Percentiles rank a stretch among this genome's conserved stretches.
phyloP scores from a whole-genome alignment of 2,113 vertebrate genomes.

The Xiphorhynchus elegans region DNA sequence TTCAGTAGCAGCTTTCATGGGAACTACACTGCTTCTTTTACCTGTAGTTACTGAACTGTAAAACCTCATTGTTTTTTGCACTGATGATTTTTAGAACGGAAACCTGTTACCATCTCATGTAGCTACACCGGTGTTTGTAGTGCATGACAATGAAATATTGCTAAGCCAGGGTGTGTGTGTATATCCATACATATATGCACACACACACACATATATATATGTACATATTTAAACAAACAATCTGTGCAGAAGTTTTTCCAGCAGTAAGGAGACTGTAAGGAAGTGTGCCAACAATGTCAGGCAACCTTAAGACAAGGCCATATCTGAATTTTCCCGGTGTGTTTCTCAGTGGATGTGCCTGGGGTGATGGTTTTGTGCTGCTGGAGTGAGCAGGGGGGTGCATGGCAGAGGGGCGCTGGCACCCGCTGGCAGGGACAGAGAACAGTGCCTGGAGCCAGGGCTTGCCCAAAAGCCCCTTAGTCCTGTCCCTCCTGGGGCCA shows the following conservation, averaged over 20 bases:
- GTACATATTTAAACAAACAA: background rate
- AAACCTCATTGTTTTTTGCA: constrained; percentile 91
- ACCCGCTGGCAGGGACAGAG: background rate
- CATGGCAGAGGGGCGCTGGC: background rate
- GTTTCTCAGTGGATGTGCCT: constrained; percentile 8
- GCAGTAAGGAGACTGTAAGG: constrained; percentile 47
- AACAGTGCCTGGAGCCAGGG: constrained; percentile 28
- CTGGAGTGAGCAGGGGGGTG: background rate
- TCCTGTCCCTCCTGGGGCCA: background rate
- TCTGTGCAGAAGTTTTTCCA: constrained; percentile 54
- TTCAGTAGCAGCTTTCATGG: constrained; percentile 63
- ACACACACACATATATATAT: background rate
- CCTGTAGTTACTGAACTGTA: constrained; percentile 85
- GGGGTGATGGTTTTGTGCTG: background rate
- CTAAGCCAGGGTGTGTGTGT: constrained; percentile 71
- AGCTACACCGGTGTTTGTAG: constrained; percentile 75
- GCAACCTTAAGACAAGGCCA: constrained; percentile 61
- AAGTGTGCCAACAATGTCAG: constrained; percentile 68
- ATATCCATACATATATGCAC: background rate
- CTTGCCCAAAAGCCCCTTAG: background rate
- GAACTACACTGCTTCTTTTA: constrained; percentile 72
- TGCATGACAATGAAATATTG: constrained; percentile 76
- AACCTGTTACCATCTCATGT: constrained; percentile 79
- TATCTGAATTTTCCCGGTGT: constrained; percentile 59
- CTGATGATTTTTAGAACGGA: constrained; percentile 82